phyloP scores from a whole-genome alignment of 2,113 vertebrate genomes.

The Amphiprion percula region DNA sequence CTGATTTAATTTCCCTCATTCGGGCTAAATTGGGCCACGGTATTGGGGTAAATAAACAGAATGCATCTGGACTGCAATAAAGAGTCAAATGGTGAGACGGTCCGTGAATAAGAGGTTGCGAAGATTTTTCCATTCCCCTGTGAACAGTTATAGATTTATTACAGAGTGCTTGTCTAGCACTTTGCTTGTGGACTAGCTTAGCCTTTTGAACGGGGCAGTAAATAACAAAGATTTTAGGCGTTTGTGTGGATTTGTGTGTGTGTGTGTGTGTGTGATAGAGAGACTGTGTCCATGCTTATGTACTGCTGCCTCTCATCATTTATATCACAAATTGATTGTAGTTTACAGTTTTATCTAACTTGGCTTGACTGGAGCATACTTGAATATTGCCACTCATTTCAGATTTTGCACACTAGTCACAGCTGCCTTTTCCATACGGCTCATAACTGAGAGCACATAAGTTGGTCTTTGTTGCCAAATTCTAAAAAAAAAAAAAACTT shows the following conservation, averaged over 20 bases:
- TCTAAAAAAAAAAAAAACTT: conserved; percentile 2
- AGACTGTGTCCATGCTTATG: background rate
- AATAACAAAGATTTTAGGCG: conserved; percentile 46
- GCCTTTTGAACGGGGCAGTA: conserved; percentile 46
- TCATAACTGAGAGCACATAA: background rate
- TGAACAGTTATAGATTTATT: conserved; percentile 64
- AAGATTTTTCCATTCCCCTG: conserved; percentile 40
- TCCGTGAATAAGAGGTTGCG: conserved; percentile 51
- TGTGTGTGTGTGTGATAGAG: background rate
- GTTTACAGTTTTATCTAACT: conserved; percentile 28
- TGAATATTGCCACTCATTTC: conserved; percentile 17
- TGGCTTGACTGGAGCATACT: background rate
- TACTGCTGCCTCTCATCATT: background rate
- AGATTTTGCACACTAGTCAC: conserved; percentile 17
- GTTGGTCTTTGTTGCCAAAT: conserved; percentile 20
- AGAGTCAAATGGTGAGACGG: conserved; percentile 33
- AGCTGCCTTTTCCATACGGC: conserved; percentile 16
- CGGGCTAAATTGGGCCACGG: conserved; percentile 67
- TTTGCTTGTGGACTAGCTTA: conserved; percentile 43
- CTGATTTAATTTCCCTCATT: conserved; percentile 77
- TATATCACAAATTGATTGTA: conserved; percentile 9
- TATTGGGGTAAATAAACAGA: conserved; percentile 71
- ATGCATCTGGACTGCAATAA: conserved; percentile 66
- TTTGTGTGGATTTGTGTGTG: background rate
- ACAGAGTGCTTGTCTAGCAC: conserved; percentile 53